Evolutionary conservation across 2,888 invertebrate genomes (phyloP).

Genomic region (Sympetrum striolatum): DNA sequence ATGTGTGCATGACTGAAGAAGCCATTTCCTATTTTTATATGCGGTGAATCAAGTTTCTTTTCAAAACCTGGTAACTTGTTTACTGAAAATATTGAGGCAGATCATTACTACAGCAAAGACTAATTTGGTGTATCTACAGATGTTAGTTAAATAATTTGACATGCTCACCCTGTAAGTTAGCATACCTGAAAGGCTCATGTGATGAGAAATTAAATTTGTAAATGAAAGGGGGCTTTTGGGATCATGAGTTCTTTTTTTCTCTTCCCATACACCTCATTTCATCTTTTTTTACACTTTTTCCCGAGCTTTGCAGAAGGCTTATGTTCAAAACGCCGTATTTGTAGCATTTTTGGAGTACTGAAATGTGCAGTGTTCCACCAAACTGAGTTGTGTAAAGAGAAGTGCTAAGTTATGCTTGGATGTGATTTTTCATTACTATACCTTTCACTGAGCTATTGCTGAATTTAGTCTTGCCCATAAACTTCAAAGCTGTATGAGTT

Average conservation of each 20-base stretch:
- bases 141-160: neutral
- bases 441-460: slow-evolving; percentile 17
- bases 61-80: slow-evolving; percentile 22
- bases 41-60: slow-evolving; percentile 39
- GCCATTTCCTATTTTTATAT: slow-evolving; percentile 45
- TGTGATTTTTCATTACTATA: neutral
- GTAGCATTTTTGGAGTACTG: slow-evolving; percentile 16
- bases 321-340: neutral
- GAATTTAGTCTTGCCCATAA: slow-evolving; percentile 42
- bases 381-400: neutral
- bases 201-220: slow-evolving; percentile 18
- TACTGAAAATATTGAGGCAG: slow-evolving; percentile 15
- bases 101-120: slow-evolving; percentile 13
- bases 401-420: slow-evolving; percentile 30
- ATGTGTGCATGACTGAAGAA: slow-evolving; percentile 43
- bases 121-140: slow-evolving; percentile 20
- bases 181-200: slow-evolving; percentile 28
- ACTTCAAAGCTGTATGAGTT: slow-evolving; percentile 8
- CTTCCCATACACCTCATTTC: slow-evolving; percentile 12
- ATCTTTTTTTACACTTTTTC: slow-evolving; percentile 5
- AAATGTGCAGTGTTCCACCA: neutral
- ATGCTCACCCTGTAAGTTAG: neutral
- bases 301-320: slow-evolving; percentile 20
- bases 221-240: neutral
- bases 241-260: slow-evolving; percentile 17